phyloP scores from a whole-genome alignment of 2,888 invertebrate genomes.

The Tortrix viridana region DNA sequence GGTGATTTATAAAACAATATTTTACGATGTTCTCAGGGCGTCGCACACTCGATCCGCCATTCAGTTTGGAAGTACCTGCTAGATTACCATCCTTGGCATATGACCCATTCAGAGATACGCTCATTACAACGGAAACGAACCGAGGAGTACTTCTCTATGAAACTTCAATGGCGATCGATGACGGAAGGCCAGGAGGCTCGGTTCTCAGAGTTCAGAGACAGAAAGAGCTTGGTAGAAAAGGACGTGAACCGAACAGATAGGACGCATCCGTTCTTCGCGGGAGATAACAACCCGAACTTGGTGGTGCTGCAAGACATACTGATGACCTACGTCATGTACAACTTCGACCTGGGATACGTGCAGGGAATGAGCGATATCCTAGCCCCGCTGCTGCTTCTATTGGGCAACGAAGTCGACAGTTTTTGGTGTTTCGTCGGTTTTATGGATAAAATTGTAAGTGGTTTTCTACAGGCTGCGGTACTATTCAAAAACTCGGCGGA shows the following conservation, averaged over 20 bases:
- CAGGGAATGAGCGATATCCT: conserved; percentile 99
- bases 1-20: background rate
- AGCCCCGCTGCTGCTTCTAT: conserved; percentile 94
- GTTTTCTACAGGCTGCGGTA: background rate
- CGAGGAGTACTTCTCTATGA: conserved; percentile 97
- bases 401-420: conserved; percentile 97
- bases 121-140: conserved; percentile 88
- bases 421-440: conserved; percentile 99
- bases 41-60: conserved; percentile 88
- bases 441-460: conserved; percentile 96
- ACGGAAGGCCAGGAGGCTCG: conserved; percentile 92
- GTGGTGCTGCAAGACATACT: conserved; percentile 94
- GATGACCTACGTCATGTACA: conserved; percentile 99
- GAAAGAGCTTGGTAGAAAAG: conserved; percentile 97
- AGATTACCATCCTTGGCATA: conserved; percentile 94
- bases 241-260: conserved; percentile 98
- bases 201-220: conserved; percentile 94
- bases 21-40: conserved; percentile 85
- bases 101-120: conserved; percentile 88
- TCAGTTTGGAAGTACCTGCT: conserved; percentile 98
- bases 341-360: conserved; percentile 98
- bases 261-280: conserved; percentile 95
- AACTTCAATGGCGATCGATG: conserved; percentile 97
- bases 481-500: no score
- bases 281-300: conserved; percentile 96